Conservation (phyloP, 2,113 vertebrate species). For the Oncorhynchus clarkii region DNA sequence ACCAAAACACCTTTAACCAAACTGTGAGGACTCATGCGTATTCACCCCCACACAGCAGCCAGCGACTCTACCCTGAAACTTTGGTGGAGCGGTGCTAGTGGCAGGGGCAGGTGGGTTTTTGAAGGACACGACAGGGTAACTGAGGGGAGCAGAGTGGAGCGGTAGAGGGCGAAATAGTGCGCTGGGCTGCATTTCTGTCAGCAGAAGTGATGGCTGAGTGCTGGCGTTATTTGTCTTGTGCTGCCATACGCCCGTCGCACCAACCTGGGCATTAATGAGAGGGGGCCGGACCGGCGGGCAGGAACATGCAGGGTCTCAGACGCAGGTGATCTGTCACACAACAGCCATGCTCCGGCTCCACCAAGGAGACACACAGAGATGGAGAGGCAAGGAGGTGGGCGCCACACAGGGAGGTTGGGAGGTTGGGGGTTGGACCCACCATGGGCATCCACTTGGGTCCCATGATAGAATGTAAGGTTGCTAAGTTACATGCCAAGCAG, state of each 20-base stretch:
- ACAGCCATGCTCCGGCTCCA: conserved; percentile 51
- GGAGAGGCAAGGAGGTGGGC: conserved; percentile 43
- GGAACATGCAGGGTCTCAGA: conserved; percentile 68
- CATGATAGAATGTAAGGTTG: not conserved
- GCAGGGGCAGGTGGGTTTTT: conserved; percentile 47
- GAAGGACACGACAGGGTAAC: conserved; percentile 70
- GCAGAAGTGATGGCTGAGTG: conserved; percentile 81
- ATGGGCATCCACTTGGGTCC: not conserved
- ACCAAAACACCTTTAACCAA: no score
- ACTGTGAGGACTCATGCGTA: no score
- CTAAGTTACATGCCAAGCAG: not conserved
- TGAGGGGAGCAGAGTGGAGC: conserved; percentile 69
- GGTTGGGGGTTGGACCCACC: not conserved
- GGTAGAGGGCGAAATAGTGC: conserved; percentile 76
- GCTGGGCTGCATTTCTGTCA: conserved; percentile 82
- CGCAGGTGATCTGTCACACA: conserved; percentile 75
- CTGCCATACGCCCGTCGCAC: conserved; percentile 75
- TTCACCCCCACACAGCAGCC: no score
- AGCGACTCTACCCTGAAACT: no score
- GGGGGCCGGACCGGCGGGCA: conserved; percentile 76
- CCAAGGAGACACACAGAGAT: conserved; percentile 50
- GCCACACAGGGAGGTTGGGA: conserved; percentile 11
- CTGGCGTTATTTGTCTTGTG: conserved; percentile 79
- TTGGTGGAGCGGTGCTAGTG: not conserved
- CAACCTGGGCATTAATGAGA: conserved; percentile 78